phyloP scores from a whole-genome alignment of 2,113 vertebrate genomes.

The Lota lota region DNA sequence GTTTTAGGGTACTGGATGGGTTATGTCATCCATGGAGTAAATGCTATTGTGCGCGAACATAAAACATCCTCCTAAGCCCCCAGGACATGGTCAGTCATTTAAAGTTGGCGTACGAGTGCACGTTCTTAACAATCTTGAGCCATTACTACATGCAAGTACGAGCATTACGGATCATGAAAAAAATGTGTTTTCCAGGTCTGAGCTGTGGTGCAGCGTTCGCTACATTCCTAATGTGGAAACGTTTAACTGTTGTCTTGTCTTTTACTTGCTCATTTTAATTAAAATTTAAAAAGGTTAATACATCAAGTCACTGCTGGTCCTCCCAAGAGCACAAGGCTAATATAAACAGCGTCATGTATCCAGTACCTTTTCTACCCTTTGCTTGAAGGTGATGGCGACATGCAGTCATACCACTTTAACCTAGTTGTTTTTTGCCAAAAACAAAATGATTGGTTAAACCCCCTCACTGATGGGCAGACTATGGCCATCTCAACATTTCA shows the following conservation, averaged over 20 bases:
- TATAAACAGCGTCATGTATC: slow-evolving; percentile 56
- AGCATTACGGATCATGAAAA: slow-evolving; percentile 50
- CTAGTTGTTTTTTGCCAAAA: slow-evolving; percentile 20
- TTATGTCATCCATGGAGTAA: slow-evolving; percentile 23
- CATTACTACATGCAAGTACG: slow-evolving; percentile 58
- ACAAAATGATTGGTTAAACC: slow-evolving; percentile 15
- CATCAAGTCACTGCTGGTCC: slow-evolving; percentile 41
- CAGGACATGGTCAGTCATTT: slow-evolving; percentile 32
- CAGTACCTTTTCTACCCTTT: slow-evolving; percentile 60
- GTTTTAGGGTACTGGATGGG: slow-evolving; percentile 17
- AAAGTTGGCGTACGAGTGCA: slow-evolving; percentile 27
- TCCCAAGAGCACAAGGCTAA: slow-evolving; percentile 42
- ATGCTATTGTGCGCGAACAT: slow-evolving; percentile 30
- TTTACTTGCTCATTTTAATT: slow-evolving; percentile 20
- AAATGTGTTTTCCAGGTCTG: slow-evolving; percentile 38
- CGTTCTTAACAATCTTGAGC: slow-evolving; percentile 45
- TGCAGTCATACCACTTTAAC: slow-evolving; percentile 45
- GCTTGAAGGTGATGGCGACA: slow-evolving; percentile 44
- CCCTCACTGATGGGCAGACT: slow-evolving; percentile 20
- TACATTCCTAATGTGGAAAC: slow-evolving; percentile 57
- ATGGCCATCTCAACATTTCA: slow-evolving; percentile 26
- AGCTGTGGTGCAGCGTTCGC: slow-evolving; percentile 49
- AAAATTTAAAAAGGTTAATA: slow-evolving; percentile 40
- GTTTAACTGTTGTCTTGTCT: slow-evolving; percentile 20
- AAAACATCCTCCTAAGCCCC: slow-evolving; percentile 4